Conservation (phyloP, 2,797 vertebrate genomes). For the Calcarius lapponicus region DNA sequence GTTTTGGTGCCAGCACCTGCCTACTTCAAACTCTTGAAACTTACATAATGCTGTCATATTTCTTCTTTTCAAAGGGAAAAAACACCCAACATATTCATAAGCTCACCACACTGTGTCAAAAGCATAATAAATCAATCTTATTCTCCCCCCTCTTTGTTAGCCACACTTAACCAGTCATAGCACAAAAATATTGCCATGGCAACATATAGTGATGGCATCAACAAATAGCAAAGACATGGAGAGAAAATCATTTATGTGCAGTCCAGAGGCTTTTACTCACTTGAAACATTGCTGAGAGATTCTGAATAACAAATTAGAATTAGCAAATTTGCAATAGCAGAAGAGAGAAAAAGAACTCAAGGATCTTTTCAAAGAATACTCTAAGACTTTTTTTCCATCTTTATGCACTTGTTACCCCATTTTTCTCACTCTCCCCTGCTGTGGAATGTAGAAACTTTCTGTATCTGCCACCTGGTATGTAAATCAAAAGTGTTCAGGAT, state of each 20-base stretch:
- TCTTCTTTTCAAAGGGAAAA: neutral
- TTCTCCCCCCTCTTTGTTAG: neutral
- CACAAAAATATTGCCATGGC: slow-evolving; percentile 47
- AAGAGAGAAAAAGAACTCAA: neutral
- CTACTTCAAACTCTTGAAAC: neutral
- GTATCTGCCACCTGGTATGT: neutral
- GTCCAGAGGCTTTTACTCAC: slow-evolving; percentile 3
- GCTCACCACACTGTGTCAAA: neutral
- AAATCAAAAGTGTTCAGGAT: neutral
- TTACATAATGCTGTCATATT: neutral
- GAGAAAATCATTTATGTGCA: neutral
- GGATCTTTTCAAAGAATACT: neutral
- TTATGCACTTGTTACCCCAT: neutral
- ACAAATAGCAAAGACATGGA: slow-evolving; percentile 8
- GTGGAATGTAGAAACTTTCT: neutral
- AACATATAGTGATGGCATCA: neutral
- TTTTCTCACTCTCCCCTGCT: neutral
- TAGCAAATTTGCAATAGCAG: neutral
- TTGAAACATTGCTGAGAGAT: slow-evolving; percentile 6
- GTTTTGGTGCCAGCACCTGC: neutral
- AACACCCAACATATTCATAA: neutral
- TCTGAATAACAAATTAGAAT: slow-evolving; percentile 33
- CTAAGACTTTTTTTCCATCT: neutral
- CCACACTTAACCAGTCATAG: neutral
- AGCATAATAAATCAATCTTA: slow-evolving; percentile 7